Base-by-base conservation (phyloP, 2,113 vertebrate genomes). In the Chaetura pelagica region DNA sequence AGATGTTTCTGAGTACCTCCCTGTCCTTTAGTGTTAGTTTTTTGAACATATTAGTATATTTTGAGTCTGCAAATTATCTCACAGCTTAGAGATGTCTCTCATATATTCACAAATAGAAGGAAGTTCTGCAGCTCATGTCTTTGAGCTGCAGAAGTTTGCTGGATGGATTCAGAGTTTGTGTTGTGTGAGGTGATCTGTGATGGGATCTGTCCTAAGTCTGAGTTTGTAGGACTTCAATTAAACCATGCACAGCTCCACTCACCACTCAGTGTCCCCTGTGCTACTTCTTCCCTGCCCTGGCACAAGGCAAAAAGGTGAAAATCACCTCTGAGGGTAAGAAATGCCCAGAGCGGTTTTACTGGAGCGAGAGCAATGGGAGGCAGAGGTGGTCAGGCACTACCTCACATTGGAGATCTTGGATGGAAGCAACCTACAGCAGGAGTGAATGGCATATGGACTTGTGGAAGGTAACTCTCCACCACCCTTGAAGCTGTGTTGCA, bases 331-430 rank as follows among this genome's bases (percentile, higher is more conserved):
- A 52, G 29, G 16, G 24, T 7, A 49, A 66, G 42, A 67, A 93
- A 73, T 38, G 4, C 3, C 22, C 22, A 7, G 38, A 55, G 75
- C 30, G 19, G 2, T 38, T 91, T 62, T 61, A 44, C 6, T 34
- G 29, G 35, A 80, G 17, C 20, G 38, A 57, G 5, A 79, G 5
- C 24, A 51, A 32, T 0, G 1, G 30, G 32, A 64, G 16, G 17
- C 26, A 73, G 49, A 83, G n/a, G 23, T 68, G 21, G 18, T 1
- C 2, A 5, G 64, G 27, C 4, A 30, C 4, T 72, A 38, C 21
- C 38, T 72, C 13, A 14, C 1, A 1, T 0, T 75, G 54, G 2
- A 14, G 2, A 16, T 76, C 59, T 88, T 2, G 2, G 22, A 10
- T 40, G 27, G 19, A 24, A 55, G 12, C 30, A 81, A 14, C 12